Base-by-base conservation (phyloP, 1,140 invertebrate genomes). In the Patella vulgata region DNA sequence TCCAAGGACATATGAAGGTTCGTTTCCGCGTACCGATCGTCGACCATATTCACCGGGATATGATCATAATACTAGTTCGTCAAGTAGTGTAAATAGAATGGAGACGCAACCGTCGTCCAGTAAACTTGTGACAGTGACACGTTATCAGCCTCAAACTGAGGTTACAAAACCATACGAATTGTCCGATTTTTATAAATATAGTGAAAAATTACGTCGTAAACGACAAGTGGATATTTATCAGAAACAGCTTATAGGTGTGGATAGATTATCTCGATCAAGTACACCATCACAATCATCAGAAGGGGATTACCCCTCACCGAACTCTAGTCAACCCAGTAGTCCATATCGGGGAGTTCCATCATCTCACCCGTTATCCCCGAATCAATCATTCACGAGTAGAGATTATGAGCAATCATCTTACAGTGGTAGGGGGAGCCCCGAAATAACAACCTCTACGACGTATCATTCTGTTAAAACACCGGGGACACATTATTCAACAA, bases 171-270 rank as follows among this genome's bases (percentile, higher is more conserved):
- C 95, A 14, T 98, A 96, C 84, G 94, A 97, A 86, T 95, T 96
- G 91, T 91, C 94, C 0, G 95, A 98, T 82, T 97, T 96, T 85
- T 98, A 97, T 84, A 97, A 97, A 84, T 98, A 98, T 80, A 96
- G 94, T 50, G 95, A 93, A 28, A 95, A 95, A 77, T 95, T 91
- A 81, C 88, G 93, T 23, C 91, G 92, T 30, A 78, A 87, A 86
- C 77, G 83, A 42, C 69, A 71, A 54, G 68, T 78, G 42, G 76
- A 78, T 1, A 64, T 70, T 19, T 78, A 78, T 52, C 73, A 78
- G 53, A 67, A 71, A 21, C 71, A 75, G 56, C 54, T 78, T 51
- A 74, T 77, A 19, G 72, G 70, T 19, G 59, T 47, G 0, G 58
- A 54, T 1, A 43, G 59, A 31, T 30, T 55, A 23, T 66, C 67